Conservation (phyloP, 2,113 vertebrate genomes). For the Coracopsis vasa region DNA sequence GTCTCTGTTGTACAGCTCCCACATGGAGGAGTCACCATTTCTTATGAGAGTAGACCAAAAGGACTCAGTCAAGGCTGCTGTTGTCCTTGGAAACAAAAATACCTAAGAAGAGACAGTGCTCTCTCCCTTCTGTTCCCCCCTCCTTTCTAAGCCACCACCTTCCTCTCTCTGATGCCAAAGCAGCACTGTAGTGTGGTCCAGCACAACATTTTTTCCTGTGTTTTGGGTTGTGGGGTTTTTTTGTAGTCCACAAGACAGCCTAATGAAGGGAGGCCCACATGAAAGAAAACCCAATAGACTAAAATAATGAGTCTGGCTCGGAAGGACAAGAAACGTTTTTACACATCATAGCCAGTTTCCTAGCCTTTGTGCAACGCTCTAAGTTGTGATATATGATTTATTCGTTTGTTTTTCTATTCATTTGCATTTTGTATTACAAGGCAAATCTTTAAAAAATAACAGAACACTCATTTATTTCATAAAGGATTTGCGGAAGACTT, state of each 20-base stretch:
- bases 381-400: conserved; percentile 24
- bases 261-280: conserved; percentile 50
- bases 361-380: background rate
- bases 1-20: background rate
- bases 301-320: conserved; percentile 41
- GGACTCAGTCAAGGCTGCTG: background rate
- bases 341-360: background rate
- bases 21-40: background rate
- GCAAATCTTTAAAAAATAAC: background rate
- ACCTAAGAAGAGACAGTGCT: background rate
- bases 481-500: background rate
- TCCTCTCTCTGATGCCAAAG: background rate
- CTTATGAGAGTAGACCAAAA: background rate
- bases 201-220: background rate
- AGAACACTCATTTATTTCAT: background rate
- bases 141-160: background rate
- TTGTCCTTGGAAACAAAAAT: background rate
- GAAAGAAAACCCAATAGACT: conserved; percentile 42
- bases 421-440: background rate
- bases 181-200: background rate
- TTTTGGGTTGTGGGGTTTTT: background rate
- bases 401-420: background rate
- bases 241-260: conserved; percentile 26
- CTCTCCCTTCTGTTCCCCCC: background rate
- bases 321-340: conserved; percentile 25